Evolutionary conservation across 2,113 vertebrate genomes (phyloP), one percentile per base, ranked within the genome.

Genomic region (Bubo bubo): DNA sequence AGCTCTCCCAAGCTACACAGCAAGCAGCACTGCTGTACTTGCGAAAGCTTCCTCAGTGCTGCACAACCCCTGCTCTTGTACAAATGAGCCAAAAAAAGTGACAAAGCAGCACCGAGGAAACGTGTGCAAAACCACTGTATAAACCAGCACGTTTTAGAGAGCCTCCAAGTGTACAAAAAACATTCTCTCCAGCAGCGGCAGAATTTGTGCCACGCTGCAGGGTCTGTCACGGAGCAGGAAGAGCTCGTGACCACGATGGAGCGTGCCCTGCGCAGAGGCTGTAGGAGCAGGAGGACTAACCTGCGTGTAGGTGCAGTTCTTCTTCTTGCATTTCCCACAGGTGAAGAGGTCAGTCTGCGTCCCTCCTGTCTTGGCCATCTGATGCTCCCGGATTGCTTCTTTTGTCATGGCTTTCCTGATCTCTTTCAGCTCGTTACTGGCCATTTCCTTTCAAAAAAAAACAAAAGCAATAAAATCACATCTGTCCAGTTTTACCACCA

Each of bases 281-380:
- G 23, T 2, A 80, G 35, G 63, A 58, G 34, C 49, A 14, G 50
- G 7, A 70, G 72, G 20, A 47, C 97, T 26, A 93, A 99, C 99
- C 99, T 99, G 99, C 3, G 99, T 99, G 96, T 99, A 99, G 35
- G 99, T 98, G 94, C 99, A 99, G 97, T 98, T 99, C 98, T 99
- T 99, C 95, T 99, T 98, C 82, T 98, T 98, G 98, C 99, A 99
- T 93, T 99, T 99, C 81, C 96, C 98, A 56, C 99, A 99, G 89
- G 98, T 98, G 96, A 99, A 99, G 93, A 99, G 99, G 96, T 99
- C 99, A 0, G 99, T 99, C 98, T 99, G 99, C 0, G 98, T 99
- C 60, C 99, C 99, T 30, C 99, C 98, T 0, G 99, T 99, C 98
- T 99, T 99, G 8, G 99, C 99, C 97, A 99, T 99, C 98, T 99